Conservation (phyloP, 2,113 vertebrate species). For the Alaudala cheleensis region DNA sequence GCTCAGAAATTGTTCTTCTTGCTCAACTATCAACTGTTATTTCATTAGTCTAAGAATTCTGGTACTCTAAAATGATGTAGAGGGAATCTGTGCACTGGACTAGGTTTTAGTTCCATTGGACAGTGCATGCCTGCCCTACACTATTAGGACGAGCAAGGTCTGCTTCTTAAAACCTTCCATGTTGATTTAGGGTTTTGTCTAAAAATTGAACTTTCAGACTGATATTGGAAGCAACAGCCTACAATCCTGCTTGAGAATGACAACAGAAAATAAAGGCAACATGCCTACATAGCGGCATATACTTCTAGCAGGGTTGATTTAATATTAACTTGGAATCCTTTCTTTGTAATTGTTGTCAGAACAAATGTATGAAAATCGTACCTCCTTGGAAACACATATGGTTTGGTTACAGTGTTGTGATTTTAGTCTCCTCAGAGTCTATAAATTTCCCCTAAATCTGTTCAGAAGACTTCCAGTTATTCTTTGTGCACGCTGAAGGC, state of each 20-base stretch:
- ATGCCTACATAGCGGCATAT: neutral
- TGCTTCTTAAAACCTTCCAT: neutral
- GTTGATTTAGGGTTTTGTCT: neutral
- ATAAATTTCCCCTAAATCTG: neutral
- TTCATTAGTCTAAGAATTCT: neutral
- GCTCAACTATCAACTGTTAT: neutral
- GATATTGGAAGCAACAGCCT: neutral
- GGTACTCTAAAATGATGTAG: neutral
- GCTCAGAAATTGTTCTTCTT: neutral
- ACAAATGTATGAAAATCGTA: neutral
- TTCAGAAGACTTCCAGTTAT: neutral
- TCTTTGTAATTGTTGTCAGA: neutral
- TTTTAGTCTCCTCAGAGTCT: neutral
- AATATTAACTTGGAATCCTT: neutral
- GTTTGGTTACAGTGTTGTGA: neutral
- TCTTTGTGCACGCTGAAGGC: neutral
- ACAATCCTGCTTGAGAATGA: neutral
- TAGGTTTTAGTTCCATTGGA: neutral
- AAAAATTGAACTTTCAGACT: neutral
- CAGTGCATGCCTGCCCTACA: neutral
- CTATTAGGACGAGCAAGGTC: neutral
- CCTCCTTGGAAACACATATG: neutral
- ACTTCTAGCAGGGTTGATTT: neutral
- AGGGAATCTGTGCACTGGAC: neutral
- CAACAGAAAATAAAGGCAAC: neutral